phyloP scores from a whole-genome alignment of 2,113 vertebrate species.

The Hemibagrus wyckioides region DNA sequence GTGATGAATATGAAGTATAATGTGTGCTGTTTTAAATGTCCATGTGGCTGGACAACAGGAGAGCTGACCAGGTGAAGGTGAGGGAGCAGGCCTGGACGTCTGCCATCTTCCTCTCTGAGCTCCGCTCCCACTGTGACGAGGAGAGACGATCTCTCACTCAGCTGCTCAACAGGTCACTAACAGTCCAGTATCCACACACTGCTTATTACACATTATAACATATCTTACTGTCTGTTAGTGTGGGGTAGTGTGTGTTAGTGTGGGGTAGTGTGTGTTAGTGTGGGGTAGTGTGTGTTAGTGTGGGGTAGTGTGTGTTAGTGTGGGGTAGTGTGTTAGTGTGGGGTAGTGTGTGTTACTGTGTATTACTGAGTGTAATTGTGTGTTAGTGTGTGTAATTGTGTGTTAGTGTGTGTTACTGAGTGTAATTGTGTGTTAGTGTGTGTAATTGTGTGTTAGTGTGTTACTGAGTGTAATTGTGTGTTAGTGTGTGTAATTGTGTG shows the following conservation, averaged over 20 bases:
- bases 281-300: neutral
- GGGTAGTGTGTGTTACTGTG: too few species aligned
- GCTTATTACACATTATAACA: neutral
- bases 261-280: neutral
- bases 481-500: too few species aligned
- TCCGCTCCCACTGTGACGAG: constrained; percentile 58
- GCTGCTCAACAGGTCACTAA: constrained; percentile 63
- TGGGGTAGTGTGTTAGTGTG: too few species aligned
- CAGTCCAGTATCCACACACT: neutral
- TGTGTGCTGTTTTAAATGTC: neutral
- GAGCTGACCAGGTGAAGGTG: constrained; percentile 30
- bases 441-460: too few species aligned
- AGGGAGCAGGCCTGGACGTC: constrained; percentile 65
- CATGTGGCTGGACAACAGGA: neutral
- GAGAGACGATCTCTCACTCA: constrained; percentile 62
- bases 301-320: neutral
- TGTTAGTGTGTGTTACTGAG: too few species aligned
- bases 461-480: too few species aligned
- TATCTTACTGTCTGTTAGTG: neutral
- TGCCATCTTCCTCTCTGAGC: constrained; percentile 60
- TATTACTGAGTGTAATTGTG: too few species aligned
- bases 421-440: too few species aligned
- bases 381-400: too few species aligned
- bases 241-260: neutral
- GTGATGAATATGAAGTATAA: neutral